Base-by-base conservation (phyloP, 2,888 invertebrate genomes). In the Perizoma affinitatum region DNA sequence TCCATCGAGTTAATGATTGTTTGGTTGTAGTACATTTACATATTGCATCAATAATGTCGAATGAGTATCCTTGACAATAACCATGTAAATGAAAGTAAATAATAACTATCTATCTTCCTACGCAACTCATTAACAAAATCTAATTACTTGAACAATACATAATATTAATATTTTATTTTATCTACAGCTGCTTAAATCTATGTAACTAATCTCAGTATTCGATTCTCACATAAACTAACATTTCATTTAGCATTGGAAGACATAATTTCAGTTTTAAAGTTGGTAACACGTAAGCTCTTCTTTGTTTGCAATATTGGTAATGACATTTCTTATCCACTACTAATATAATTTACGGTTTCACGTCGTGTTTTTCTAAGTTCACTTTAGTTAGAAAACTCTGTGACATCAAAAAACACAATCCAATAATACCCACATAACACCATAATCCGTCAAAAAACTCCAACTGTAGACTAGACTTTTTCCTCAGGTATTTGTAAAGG, bases 401-500 rank as follows among this genome's bases (percentile, higher is more conserved):
- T 22, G 44, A 6, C 22, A 44, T 11, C 44, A 0, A 7, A 6
- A 44, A 42, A 3, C 10, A 42, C 10, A 42, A 45, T 43, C 10
- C 43, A 43, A 0, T 43, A n/a, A 43, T 4, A 8, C 58, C 61
- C 65, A 68, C 38, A 40, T 43, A 56, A 36, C 55, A 45, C 52
- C 42, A 22, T 33, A 22, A n/a, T 51, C 11, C 40, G 40, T 44
- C 22, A 11, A 35, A 48, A n/a, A 6, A 49, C 6, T 7, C 41
- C 41, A 44, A 11, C 33, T 48, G 54, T 10, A 33, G 52, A 67
- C 74, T 80, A 93, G 61, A 90, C 90, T 66, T 91, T 91, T 55
- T 89, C 88, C 67, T 90, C 88, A 0, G 87, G 88, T 9, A 78
- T 80, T 67, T 90, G 90, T 73, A 91, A 65, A 10, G 88, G 88